These are phyloP conservation scores for Oreochromis spilurus DNA, from an alignment of 2,113 vertebrate genomes.

Conservation along the genomic window DNA sequence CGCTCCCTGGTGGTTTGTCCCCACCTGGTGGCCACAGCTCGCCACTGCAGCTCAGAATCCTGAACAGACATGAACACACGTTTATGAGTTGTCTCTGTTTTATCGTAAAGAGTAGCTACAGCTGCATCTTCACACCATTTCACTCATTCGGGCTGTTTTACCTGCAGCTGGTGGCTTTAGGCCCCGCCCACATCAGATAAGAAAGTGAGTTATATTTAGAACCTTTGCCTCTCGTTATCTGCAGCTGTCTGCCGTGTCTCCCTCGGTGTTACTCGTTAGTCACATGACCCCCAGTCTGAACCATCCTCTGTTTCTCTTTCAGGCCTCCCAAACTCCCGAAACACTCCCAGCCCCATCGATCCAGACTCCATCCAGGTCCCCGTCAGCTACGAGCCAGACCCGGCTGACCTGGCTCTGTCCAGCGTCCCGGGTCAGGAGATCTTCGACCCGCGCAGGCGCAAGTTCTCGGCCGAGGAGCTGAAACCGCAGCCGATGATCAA, in stretches of 20 bases:
- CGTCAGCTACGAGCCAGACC: constrained; percentile 88
- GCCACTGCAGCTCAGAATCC: neutral
- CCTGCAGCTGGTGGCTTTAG: neutral
- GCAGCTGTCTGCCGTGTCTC: neutral
- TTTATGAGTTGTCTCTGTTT: neutral
- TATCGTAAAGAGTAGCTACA: neutral
- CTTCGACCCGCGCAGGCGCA: constrained; percentile 95
- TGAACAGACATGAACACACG: neutral
- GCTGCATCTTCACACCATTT: neutral
- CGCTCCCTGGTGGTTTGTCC: neutral
- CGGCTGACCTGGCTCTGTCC: constrained; percentile 93
- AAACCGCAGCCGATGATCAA: constrained; percentile 99
- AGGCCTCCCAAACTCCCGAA: neutral
- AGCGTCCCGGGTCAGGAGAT: constrained; percentile 96
- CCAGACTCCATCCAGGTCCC: constrained; percentile 95
- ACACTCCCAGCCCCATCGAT: constrained; percentile 94
- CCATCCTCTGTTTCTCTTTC: neutral
- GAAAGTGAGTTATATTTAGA: neutral
- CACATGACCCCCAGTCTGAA: neutral
- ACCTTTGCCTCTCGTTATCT: neutral
- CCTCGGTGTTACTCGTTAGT: neutral
- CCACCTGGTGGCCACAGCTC: neutral
- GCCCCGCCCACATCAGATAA: neutral
- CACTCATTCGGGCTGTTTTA: neutral
- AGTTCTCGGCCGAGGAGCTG: constrained; percentile 93